phyloP scores from a whole-genome alignment of 2,888 invertebrate species.

The Heliothis peltigera region DNA sequence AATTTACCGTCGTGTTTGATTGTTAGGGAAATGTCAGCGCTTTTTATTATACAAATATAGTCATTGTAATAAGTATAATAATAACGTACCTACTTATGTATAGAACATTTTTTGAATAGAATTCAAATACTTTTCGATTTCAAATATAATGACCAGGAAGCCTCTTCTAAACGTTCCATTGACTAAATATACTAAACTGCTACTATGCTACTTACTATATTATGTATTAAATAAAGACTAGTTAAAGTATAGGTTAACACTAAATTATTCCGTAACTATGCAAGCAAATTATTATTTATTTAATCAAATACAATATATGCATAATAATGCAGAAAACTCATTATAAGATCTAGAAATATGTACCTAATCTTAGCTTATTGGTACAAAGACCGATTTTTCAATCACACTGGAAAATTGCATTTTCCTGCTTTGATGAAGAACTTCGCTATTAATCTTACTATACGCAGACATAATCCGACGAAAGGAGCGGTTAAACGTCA shows the following conservation, averaged over 20 bases:
- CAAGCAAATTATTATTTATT: no score
- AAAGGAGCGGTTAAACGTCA: conserved; percentile 58
- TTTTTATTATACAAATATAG: no score
- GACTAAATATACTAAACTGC: no score
- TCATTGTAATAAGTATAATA: conserved; percentile 21
- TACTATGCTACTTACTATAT: no score
- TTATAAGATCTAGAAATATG: conserved; percentile 26
- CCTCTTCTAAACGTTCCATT: neutral
- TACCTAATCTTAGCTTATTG: conserved; percentile 49
- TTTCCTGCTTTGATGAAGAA: conserved; percentile 64
- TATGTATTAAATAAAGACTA: no score
- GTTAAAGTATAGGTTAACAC: no score
- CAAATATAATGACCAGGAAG: neutral
- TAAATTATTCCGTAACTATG: no score
- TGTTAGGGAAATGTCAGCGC: conserved; percentile 31
- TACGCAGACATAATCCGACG: conserved; percentile 61
- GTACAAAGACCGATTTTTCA: conserved; percentile 59
- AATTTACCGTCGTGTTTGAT: conserved; percentile 31
- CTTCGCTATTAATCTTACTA: conserved; percentile 65
- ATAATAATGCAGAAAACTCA: conserved; percentile 9
- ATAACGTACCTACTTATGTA: conserved; percentile 1
- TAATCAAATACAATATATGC: neutral
- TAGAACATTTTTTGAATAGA: conserved; percentile 2
- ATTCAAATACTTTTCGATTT: neutral
- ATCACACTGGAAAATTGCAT: conserved; percentile 62